A percentile compares a stretch with the other conserved stretches of the same genome.
Evolutionary conservation across 1,140 invertebrate species (phyloP).

Genomic region (Lucilia cuprina): DNA sequence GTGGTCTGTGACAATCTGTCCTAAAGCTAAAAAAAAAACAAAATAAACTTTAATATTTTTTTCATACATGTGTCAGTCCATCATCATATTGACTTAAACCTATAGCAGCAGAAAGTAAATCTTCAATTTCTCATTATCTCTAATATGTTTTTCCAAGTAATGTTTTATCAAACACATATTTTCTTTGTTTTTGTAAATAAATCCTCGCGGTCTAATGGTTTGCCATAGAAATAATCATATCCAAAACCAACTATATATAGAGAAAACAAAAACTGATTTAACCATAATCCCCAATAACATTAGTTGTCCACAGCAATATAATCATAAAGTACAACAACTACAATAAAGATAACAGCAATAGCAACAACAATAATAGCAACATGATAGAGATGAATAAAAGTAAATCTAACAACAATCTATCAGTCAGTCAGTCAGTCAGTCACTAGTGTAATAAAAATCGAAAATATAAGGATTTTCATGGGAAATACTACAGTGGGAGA

Average conservation of each 20-base stretch:
- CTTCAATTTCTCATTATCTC: too few species aligned
- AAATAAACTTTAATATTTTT: too few species aligned
- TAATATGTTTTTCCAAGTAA: too few species aligned
- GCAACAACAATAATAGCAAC: neutral
- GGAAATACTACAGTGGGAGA: too few species aligned
- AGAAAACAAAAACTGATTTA: neutral
- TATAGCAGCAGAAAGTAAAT: too few species aligned
- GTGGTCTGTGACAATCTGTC: too few species aligned
- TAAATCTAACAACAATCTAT: neutral
- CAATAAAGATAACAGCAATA: neutral
- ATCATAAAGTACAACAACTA: neutral
- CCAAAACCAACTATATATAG: neutral
- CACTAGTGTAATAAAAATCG: neutral
- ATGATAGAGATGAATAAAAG: neutral
- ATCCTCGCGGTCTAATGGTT: neutral
- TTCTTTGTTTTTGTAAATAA: neutral
- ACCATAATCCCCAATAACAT: neutral
- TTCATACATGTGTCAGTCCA: too few species aligned
- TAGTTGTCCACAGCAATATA: neutral
- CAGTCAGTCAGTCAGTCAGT: neutral
- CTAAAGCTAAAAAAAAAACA: too few species aligned
- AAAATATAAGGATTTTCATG: neutral
- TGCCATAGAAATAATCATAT: neutral
- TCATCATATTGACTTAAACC: too few species aligned
- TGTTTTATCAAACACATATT: too few species aligned